These are phyloP conservation scores for Sarcoramphus papa DNA, from an alignment of 2,797 vertebrate genomes.

Conservation along the genomic window DNA sequence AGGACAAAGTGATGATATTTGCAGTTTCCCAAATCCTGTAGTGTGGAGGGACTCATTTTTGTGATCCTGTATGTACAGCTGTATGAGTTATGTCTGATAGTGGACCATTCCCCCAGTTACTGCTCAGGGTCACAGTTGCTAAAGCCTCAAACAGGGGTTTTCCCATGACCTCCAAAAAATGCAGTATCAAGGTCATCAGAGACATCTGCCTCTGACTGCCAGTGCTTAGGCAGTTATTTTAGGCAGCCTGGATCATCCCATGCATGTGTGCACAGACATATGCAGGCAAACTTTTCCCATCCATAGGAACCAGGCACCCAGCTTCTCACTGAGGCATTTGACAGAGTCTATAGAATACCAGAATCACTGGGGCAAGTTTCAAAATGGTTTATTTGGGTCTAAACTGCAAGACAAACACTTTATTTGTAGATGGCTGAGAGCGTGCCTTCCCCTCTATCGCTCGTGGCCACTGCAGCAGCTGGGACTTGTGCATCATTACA, in stretches of 20 bases:
- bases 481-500: background rate
- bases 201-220: background rate
- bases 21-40: background rate
- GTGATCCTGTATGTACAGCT: background rate
- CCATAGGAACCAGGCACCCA: background rate
- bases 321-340: background rate
- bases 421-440: background rate
- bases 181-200: background rate
- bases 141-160: background rate
- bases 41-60: background rate
- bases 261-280: background rate
- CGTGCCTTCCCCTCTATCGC: background rate
- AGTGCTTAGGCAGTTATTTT: slow-evolving; percentile 2
- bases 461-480: background rate
- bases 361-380: background rate
- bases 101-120: background rate
- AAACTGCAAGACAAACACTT: background rate
- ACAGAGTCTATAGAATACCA: background rate
- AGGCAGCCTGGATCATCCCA: background rate
- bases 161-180: background rate
- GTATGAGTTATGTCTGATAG: background rate
- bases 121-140: background rate
- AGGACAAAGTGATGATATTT: background rate
- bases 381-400: background rate
- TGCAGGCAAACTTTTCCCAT: background rate